Evolutionary conservation across 2,888 invertebrate genomes (phyloP).

Genomic region (Frankliniella fusca): DNA sequence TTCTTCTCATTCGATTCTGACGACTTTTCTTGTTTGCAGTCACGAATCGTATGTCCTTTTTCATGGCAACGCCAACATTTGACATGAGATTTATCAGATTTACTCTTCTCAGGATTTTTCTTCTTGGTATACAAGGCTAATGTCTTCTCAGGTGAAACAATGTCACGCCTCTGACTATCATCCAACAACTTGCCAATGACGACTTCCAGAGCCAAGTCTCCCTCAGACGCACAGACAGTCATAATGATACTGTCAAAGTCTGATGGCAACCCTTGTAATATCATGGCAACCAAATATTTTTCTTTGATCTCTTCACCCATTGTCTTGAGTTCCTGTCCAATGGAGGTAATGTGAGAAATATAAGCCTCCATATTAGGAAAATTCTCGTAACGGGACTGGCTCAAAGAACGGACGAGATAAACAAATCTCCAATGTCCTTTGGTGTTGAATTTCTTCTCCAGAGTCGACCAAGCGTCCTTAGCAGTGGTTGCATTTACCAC

Average conservation of each 20-base stretch:
- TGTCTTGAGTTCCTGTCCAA: neutral
- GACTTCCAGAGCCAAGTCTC: neutral
- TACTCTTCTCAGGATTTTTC: neutral
- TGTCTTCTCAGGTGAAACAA: neutral
- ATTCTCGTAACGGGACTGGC: neutral
- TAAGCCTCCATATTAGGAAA: neutral
- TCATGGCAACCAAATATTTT: neutral
- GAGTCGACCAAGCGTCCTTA: neutral
- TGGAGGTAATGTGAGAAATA: neutral
- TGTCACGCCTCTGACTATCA: neutral
- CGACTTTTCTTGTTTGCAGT: neutral
- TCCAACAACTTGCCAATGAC: neutral
- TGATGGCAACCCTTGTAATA: too few species aligned
- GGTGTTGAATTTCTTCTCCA: neutral
- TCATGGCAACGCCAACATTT: neutral
- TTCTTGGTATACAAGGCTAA: neutral
- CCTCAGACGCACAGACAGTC: neutral
- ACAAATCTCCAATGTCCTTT: constrained; percentile 2
- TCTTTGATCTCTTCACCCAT: neutral
- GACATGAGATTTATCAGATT: neutral
- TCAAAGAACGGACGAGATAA: neutral
- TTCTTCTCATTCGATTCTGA: neutral
- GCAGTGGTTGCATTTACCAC: neutral
- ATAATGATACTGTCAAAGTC: neutral
- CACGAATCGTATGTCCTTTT: neutral